Base-by-base conservation (phyloP, 2,113 vertebrate species). In the Gulo gulo region DNA sequence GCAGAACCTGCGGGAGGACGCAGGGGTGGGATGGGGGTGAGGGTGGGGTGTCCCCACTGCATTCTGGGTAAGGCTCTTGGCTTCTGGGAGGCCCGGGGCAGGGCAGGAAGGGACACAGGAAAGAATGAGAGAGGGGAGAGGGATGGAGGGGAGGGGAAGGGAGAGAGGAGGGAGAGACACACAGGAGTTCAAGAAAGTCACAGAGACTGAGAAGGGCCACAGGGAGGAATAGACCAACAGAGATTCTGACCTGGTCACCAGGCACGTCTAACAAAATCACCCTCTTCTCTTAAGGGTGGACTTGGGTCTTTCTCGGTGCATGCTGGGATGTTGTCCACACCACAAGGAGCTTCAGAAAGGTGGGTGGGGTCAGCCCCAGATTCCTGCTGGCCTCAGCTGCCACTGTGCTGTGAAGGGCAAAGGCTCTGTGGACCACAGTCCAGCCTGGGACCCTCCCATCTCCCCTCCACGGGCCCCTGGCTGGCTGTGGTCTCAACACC, bases 51-150 rank as follows among this genome's bases (percentile, higher is more conserved):
- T 61, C 34, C 47, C 52, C 5, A 14, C 45, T 91, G 83, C 20
- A 10, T 61, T 91, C 71, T 86, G 67, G 45, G 65, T 82, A 18
- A 93, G 78, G 73, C 8, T 80, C n/a, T 94, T 88, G 88, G 63
- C 89, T 96, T 93, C 57, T 52, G 9, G 14, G 74, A 47, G 81
- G 31, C 34, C 90, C 63, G 26, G 81, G 87, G 45, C 21, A 2
- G 8, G 29, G 59, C 21, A 39, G 86, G 74, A 36, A 55, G 36
- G 5, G 61, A 78, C 59, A 29, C 39, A 36, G 23, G 79, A 42
- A 14, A 78, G 50, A 69, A 7, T 9, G 57, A 39, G 59, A n/a
- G 67, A 13, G 29, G 26, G 31, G 18, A 73, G 45, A 26, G 20
- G 26, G 83, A 55, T 23, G 11, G 36, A 20, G 4, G 15, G 31